Conservation (phyloP, 1,140 invertebrate genomes). For the Tenebrio molitor region DNA sequence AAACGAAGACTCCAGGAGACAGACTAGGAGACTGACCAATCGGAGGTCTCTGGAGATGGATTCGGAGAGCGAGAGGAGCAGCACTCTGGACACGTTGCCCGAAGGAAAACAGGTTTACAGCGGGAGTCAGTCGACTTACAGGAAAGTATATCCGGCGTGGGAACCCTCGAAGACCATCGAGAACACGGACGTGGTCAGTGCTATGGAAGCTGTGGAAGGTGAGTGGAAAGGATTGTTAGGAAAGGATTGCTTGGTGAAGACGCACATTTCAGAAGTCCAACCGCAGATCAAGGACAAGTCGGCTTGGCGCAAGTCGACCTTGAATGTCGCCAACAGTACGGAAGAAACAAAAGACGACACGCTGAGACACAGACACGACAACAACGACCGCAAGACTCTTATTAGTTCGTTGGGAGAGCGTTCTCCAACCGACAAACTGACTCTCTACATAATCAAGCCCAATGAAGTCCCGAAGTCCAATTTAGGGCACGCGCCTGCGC, state of each 20-base stretch:
- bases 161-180: conserved; percentile 81
- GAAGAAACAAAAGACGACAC: conserved; percentile 69
- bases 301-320: conserved; percentile 80
- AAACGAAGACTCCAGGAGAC: conserved; percentile 74
- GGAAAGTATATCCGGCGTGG: conserved; percentile 82
- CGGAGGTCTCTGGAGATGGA: conserved; percentile 84
- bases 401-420: conserved; percentile 68
- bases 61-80: conserved; percentile 82
- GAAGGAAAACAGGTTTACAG: conserved; percentile 73
- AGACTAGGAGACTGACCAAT: conserved; percentile 76
- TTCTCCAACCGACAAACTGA: conserved; percentile 71
- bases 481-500: background rate
- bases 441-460: conserved; percentile 75
- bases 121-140: conserved; percentile 68
- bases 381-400: conserved; percentile 69
- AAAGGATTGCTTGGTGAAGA: too few species aligned
- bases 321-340: conserved; percentile 74
- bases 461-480: conserved; percentile 52
- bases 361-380: conserved; percentile 64
- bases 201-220: conserved; percentile 91
- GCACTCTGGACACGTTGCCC: conserved; percentile 77
- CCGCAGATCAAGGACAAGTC: conserved; percentile 82
- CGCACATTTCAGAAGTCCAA: conserved; percentile 80
- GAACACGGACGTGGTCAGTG: conserved; percentile 85
- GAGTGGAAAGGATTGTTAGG: conserved; percentile 38